Conservation (phyloP, 2,888 invertebrate species). For the Ennomos quercinarius region DNA sequence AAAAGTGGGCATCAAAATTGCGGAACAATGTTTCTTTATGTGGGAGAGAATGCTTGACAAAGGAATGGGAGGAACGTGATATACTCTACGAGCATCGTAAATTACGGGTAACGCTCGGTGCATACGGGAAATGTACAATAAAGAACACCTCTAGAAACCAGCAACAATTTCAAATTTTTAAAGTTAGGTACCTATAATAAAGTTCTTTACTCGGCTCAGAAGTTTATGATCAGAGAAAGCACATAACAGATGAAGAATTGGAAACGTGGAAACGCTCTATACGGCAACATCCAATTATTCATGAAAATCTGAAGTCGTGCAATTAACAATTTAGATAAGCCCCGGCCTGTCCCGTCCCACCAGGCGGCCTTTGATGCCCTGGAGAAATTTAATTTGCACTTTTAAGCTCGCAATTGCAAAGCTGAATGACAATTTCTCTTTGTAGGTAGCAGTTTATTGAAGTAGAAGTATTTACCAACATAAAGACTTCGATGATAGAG, state of each 20-base stretch:
- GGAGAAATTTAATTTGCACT: slow-evolving; percentile 73
- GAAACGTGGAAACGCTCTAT: slow-evolving; percentile 23
- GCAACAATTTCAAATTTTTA: too few species aligned
- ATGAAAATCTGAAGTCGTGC: slow-evolving; percentile 65
- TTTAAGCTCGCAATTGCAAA: slow-evolving; percentile 55
- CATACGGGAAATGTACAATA: too few species aligned
- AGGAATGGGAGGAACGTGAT: slow-evolving; percentile 29
- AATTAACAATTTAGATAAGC: slow-evolving; percentile 74
- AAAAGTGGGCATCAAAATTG: slow-evolving; percentile 34
- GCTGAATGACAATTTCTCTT: slow-evolving; percentile 49
- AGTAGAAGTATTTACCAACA: neutral
- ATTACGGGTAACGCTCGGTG: slow-evolving; percentile 36
- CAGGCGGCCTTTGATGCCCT: slow-evolving; percentile 54
- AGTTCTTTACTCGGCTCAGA: too few species aligned
- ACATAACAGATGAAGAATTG: slow-evolving; percentile 19
- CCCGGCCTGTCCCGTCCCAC: slow-evolving; percentile 14
- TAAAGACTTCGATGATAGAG: slow-evolving; percentile 11
- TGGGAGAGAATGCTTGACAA: slow-evolving; percentile 22
- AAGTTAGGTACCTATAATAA: too few species aligned
- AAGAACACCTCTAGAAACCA: too few species aligned
- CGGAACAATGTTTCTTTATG: slow-evolving; percentile 28
- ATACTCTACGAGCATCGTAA: slow-evolving; percentile 33
- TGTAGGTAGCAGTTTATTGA: slow-evolving; percentile 28
- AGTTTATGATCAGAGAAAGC: slow-evolving; percentile 16
- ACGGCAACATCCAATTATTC: slow-evolving; percentile 59